Evolutionary conservation across 2,888 invertebrate genomes (phyloP).

Genomic region (Tipula vernalis): DNA sequence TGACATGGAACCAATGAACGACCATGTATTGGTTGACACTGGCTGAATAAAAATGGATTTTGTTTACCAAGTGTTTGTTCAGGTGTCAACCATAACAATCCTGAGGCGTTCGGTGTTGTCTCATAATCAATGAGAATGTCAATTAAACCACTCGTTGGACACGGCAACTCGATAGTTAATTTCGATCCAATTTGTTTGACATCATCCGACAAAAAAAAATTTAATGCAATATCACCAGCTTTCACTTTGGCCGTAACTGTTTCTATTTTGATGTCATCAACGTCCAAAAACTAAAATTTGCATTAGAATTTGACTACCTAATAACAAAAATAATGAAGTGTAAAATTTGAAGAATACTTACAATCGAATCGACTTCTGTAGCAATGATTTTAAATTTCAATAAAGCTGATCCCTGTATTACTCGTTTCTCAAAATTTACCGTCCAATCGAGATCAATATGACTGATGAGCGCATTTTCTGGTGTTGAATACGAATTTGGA

Average conservation of each 20-base stretch:
- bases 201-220: constrained; percentile 46
- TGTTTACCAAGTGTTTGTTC: constrained; percentile 78
- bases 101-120: constrained; percentile 63
- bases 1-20: constrained; percentile 85
- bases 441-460: constrained; percentile 51
- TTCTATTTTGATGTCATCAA: constrained; percentile 51
- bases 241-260: constrained; percentile 41
- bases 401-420: constrained; percentile 51
- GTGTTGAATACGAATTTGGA: constrained; percentile 72
- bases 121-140: constrained; percentile 51
- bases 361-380: constrained; percentile 42
- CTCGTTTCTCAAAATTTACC: constrained; percentile 57
- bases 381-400: constrained; percentile 46
- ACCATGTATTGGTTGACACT: constrained; percentile 80
- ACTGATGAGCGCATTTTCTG: constrained; percentile 52
- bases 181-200: constrained; percentile 63
- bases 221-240: constrained; percentile 38
- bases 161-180: constrained; percentile 55
- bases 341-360: constrained; percentile 32
- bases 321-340: constrained; percentile 6
- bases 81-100: constrained; percentile 79
- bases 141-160: constrained; percentile 35
- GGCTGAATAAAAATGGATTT: constrained; percentile 75
- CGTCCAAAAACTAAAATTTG: constrained; percentile 55
- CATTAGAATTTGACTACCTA: no score